Base-by-base conservation (phyloP, 35 echinoderm and acorn worm genomes). In the Diadema setosum region DNA sequence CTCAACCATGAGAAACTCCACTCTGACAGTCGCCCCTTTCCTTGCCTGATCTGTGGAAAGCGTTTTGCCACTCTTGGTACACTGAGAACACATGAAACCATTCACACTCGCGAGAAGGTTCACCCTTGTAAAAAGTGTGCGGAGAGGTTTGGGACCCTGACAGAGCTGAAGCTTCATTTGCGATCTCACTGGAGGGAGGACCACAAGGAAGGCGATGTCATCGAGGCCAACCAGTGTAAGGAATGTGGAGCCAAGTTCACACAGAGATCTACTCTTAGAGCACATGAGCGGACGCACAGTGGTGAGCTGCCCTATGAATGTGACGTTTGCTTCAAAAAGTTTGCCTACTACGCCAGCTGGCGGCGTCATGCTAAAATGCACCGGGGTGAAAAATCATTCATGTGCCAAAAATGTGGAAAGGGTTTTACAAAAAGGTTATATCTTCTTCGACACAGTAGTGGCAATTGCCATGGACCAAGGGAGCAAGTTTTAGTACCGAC, bases 211-310 rank as follows among this genome's bases (percentile, higher is more conserved):
- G 25, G 17, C 7, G 9, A 41, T 33, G 43, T n/a, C 1, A 33
- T 44, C 2, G 73, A 78, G 44, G 37, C 17, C 4, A 78, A 42
- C 40, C 73, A 78, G n/a, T 78, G 73, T 20, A 78, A 42, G 73
- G 73, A 78, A 24, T 78, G 73, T 43, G 73, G 73, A 6, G 73
- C 73, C 29, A 78, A 78, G 73, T 78, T 78, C 73, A 78, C 73
- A 44, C 73, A 78, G 20, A 44, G 37, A 17, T 78, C 73, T 2
- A 43, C 73, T 18, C 40, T 78, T 1, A 33, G 73, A 24, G 73
- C 40, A 2, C 91, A 93, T 48, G 85, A 89, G n/a, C 32, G 78
- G 12, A 83, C 78, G 16, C 91, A 93, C 64, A 83, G 85, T 1
- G 85, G 85, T 1, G 70, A 83, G 29, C 88, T 73, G 59, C 85